phyloP scores from a whole-genome alignment of 2,888 invertebrate genomes.

The Plebejus melissa region DNA sequence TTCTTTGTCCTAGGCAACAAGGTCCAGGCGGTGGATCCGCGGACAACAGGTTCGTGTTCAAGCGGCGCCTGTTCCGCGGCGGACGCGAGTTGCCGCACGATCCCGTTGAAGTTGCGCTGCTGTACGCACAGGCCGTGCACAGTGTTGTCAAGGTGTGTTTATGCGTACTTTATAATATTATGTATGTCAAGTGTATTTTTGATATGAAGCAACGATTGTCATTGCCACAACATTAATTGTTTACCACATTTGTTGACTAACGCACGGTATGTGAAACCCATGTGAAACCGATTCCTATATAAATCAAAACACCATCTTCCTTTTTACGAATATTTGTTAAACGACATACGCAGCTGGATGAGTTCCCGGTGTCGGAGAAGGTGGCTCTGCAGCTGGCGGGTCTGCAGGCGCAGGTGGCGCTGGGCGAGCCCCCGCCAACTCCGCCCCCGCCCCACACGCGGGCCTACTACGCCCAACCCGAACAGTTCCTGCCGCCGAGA shows the following conservation, averaged over 20 bases:
- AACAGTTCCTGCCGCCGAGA: slow-evolving; percentile 91
- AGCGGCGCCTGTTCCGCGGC: slow-evolving; percentile 92
- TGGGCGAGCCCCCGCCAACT: slow-evolving; percentile 87
- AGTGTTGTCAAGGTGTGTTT: slow-evolving; percentile 91
- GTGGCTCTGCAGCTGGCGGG: slow-evolving; percentile 96
- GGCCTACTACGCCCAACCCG: slow-evolving; percentile 94
- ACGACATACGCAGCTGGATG: slow-evolving; percentile 84
- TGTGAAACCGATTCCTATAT: too few relatives aligned
- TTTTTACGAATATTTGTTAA: too few relatives aligned
- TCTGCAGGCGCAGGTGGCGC: slow-evolving; percentile 95
- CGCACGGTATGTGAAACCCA: too few relatives aligned
- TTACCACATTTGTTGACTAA: too few relatives aligned
- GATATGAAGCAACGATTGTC: too few relatives aligned
- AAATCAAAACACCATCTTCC: too few relatives aligned
- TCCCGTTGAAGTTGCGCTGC: slow-evolving; percentile 94
- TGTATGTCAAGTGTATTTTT: too few relatives aligned
- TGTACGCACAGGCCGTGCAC: slow-evolving; percentile 97
- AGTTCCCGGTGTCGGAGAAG: slow-evolving; percentile 96
- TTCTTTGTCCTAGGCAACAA: slow-evolving; percentile 56
- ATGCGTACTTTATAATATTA: too few relatives aligned
- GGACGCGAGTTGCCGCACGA: slow-evolving; percentile 95
- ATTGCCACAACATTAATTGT: too few relatives aligned
- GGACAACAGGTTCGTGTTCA: slow-evolving; percentile 95
- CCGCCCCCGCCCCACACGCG: slow-evolving; percentile 86
- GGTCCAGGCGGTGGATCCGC: slow-evolving; percentile 88